Evolutionary conservation across 2,113 vertebrate species (phyloP).

Genomic region (Raja brachyura): DNA sequence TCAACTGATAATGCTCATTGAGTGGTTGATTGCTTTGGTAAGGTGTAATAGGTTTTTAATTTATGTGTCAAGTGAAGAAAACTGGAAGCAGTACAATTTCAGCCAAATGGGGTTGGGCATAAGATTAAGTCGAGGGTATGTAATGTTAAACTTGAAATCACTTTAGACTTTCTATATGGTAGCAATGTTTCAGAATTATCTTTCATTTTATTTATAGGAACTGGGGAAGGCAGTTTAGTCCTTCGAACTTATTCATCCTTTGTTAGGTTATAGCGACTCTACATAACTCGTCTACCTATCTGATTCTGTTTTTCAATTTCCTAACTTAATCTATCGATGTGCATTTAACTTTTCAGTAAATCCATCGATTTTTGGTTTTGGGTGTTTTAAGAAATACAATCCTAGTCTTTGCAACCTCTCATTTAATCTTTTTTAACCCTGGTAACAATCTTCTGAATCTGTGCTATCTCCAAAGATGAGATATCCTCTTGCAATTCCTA

Average conservation of each 20-base stretch:
- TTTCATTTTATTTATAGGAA: background rate
- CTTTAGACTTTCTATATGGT: background rate
- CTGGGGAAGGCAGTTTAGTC: background rate
- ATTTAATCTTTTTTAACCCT: too few species aligned
- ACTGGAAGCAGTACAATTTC: background rate
- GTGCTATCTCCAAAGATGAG: too few species aligned
- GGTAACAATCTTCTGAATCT: too few species aligned
- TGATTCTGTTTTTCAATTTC: too few species aligned
- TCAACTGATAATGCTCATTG: background rate
- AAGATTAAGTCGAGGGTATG: background rate
- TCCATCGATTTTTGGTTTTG: background rate
- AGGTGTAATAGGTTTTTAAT: background rate
- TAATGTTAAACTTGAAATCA: background rate
- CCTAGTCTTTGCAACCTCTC: too few species aligned
- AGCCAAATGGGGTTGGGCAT: background rate
- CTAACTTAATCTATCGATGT: background rate
- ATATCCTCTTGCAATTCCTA: too few species aligned
- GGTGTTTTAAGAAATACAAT: background rate
- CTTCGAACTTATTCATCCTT: too few species aligned
- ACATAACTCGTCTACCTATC: too few species aligned
- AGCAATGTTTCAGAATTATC: background rate
- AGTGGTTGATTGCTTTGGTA: background rate
- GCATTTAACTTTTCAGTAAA: background rate
- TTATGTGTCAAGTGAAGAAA: background rate
- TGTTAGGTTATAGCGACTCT: too few species aligned